A percentile compares a stretch with the other conserved stretches of the same genome.
These are phyloP conservation scores for Venturia canescens DNA, from an alignment of 1,140 invertebrate species.

Conservation along the genomic window DNA sequence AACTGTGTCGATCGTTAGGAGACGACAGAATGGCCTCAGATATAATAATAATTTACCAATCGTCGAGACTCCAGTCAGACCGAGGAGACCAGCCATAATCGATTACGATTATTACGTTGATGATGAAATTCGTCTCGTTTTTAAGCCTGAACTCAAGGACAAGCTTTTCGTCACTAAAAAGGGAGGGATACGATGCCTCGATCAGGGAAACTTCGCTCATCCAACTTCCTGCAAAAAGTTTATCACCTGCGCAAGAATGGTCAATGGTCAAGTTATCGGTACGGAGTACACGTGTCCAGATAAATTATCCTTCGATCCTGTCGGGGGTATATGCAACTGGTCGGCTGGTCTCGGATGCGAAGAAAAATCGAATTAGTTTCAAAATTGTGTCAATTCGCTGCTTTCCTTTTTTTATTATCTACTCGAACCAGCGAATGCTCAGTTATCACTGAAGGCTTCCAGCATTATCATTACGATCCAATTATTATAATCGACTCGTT, in stretches of 20 bases:
- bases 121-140: conserved; percentile 77
- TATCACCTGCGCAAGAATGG: conserved; percentile 90
- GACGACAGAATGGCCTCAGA: conserved; percentile 61
- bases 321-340: conserved; percentile 94
- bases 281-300: conserved; percentile 93
- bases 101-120: conserved; percentile 86
- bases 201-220: conserved; percentile 92
- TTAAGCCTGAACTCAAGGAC: conserved; percentile 77
- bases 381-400: conserved; percentile 21
- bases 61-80: conserved; percentile 61
- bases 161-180: conserved; percentile 79
- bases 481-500: too few relatives aligned
- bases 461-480: too few relatives aligned
- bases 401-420: conserved; percentile 23
- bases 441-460: background rate
- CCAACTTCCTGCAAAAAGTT: conserved; percentile 92
- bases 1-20: conserved; percentile 61
- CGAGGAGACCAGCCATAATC: conserved; percentile 70
- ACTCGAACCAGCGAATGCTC: background rate
- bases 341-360: conserved; percentile 86
- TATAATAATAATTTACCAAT: conserved; percentile 55
- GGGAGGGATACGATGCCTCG: conserved; percentile 86
- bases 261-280: conserved; percentile 84
- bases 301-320: conserved; percentile 89
- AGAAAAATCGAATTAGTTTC: conserved; percentile 68